Conservation (phyloP, 2,888 invertebrate genomes). For the Nephrotoma appendiculata region DNA sequence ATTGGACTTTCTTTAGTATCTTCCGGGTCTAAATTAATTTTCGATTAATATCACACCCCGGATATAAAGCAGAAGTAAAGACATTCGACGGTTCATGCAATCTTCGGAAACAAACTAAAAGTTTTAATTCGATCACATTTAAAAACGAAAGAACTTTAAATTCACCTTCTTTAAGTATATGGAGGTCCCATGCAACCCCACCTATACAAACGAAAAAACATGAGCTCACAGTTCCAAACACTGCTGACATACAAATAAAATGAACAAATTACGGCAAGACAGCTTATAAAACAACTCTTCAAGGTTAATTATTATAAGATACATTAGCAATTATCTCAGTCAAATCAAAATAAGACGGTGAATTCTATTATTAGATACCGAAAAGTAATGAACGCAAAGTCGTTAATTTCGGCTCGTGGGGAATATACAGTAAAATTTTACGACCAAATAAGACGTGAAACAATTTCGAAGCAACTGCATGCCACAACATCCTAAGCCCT, state of each 20-base stretch:
- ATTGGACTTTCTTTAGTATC: too few species aligned
- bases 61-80: too few species aligned
- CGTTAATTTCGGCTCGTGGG: not conserved
- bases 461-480: not conserved
- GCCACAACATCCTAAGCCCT: not conserved
- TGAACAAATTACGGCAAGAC: not conserved
- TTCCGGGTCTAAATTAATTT: too few species aligned
- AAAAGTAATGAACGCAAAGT: not conserved
- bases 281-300: not conserved
- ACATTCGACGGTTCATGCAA: too few species aligned
- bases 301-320: not conserved
- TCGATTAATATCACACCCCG: too few species aligned
- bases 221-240: not conserved
- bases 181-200: too few species aligned
- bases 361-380: not conserved
- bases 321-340: not conserved
- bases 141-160: too few species aligned
- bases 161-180: too few species aligned
- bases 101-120: too few species aligned
- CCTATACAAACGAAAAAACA: too few species aligned
- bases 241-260: not conserved
- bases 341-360: not conserved
- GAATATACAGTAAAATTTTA: not conserved
- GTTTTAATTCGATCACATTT: too few species aligned
- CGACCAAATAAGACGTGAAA: not conserved